Conservation (phyloP, 2,113 vertebrate species). For the Argyrosomus japonicus region DNA sequence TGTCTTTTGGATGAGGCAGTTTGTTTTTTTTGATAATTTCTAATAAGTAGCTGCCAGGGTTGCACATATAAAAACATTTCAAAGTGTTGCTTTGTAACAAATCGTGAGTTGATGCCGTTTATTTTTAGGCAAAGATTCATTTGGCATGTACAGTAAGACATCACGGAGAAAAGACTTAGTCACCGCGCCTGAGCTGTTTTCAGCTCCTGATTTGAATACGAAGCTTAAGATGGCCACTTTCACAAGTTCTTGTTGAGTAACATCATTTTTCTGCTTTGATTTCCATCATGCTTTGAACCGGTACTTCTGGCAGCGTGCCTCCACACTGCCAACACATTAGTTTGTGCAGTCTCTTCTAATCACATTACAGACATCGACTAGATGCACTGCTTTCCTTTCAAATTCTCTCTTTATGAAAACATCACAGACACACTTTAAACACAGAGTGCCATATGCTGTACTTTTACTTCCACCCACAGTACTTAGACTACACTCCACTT, state of each 20-base stretch:
- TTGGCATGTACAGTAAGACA: not conserved
- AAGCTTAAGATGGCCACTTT: not conserved
- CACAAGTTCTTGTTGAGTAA: constrained; percentile 1
- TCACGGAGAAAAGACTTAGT: not conserved
- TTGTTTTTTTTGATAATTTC: too few relatives aligned
- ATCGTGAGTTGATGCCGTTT: not conserved
- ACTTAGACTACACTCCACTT: not conserved
- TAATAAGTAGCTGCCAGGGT: not conserved
- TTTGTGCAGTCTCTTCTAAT: constrained; percentile 24
- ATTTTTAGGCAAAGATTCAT: not conserved
- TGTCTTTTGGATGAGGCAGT: too few relatives aligned
- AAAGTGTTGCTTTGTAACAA: not conserved
- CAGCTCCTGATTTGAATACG: not conserved
- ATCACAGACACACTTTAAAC: constrained; percentile 10
- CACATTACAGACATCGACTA: not conserved
- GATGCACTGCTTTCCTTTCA: constrained; percentile 8
- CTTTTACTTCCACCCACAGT: constrained; percentile 3
- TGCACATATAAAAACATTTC: not conserved
- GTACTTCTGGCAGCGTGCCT: constrained; percentile 4
- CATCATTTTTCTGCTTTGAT: not conserved
- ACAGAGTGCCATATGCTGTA: not conserved
- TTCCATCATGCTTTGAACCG: not conserved
- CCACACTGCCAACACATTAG: constrained; percentile 12
- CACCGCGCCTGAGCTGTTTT: not conserved
- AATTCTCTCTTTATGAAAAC: constrained; percentile 1